Conservation (phyloP, 2,888 invertebrate species). For the Abrostola triplasia region DNA sequence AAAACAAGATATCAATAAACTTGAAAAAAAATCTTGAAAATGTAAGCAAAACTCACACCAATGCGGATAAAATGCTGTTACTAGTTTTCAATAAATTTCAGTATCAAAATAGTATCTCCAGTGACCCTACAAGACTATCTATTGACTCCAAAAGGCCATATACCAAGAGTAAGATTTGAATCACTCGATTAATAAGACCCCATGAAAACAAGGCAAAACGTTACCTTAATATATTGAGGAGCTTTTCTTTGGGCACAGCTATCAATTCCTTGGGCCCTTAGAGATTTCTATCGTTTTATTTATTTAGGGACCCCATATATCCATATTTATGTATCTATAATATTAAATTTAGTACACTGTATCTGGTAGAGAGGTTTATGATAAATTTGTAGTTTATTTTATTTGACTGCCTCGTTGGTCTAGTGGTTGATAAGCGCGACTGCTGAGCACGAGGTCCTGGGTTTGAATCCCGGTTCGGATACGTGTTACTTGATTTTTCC, state of each 20-base stretch:
- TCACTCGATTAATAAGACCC: slow-evolving; percentile 23
- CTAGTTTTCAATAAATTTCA: too few relatives aligned
- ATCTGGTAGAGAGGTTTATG: neutral
- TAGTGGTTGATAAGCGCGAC: neutral
- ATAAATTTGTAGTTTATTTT: neutral
- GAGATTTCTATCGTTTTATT: slow-evolving; percentile 51
- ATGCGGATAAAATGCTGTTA: too few relatives aligned
- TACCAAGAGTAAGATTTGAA: slow-evolving; percentile 34
- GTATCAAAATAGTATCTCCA: too few relatives aligned
- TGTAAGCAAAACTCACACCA: too few relatives aligned
- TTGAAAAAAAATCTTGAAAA: too few relatives aligned
- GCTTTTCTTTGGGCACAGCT: slow-evolving; percentile 43
- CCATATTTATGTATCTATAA: slow-evolving; percentile 16
- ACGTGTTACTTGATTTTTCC: too few relatives aligned
- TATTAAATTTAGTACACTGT: slow-evolving; percentile 3
- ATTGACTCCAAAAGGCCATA: slow-evolving; percentile 2
- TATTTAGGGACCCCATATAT: slow-evolving; percentile 36
- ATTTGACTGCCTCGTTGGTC: neutral
- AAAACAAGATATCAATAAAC: too few relatives aligned
- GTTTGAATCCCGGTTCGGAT: too few relatives aligned
- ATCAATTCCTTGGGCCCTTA: slow-evolving; percentile 42
- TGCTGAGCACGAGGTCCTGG: neutral
- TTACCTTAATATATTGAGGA: slow-evolving; percentile 42
- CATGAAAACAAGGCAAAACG: slow-evolving; percentile 33
- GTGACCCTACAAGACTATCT: neutral